Evolutionary conservation across 2,113 vertebrate genomes (phyloP).

Genomic region (Muntiacus muntjak): DNA sequence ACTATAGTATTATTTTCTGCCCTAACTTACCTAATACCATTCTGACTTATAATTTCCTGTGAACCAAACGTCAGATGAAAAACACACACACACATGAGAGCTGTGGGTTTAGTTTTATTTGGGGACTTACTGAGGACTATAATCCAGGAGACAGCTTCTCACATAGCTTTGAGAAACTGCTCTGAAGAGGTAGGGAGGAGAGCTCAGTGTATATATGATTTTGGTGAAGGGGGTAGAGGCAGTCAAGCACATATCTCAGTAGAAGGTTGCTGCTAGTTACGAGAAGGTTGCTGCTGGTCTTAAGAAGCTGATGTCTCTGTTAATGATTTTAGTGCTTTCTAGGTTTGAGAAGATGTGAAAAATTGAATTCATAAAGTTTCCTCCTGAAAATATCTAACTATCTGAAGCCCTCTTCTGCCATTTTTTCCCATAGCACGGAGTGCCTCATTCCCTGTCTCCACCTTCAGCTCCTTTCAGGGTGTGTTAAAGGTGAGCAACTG

Average conservation of each 20-base stretch:
- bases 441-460: neutral
- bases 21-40: neutral
- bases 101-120: neutral
- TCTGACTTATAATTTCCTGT: neutral
- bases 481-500: neutral
- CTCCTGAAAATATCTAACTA: neutral
- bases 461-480: neutral
- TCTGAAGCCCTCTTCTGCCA: neutral
- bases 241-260: neutral
- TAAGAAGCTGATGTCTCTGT: neutral
- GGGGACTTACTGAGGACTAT: neutral
- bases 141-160: neutral
- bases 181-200: neutral
- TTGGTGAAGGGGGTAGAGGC: neutral
- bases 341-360: neutral
- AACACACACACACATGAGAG: neutral
- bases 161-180: neutral
- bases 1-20: neutral
- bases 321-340: neutral
- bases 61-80: neutral
- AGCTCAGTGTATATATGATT: neutral
- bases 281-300: neutral
- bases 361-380: neutral
- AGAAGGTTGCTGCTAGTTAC: neutral
- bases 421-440: neutral